These are phyloP conservation scores for Cremastinae sp. DNA, from an alignment of 2,888 invertebrate species.

Conservation along the genomic window DNA sequence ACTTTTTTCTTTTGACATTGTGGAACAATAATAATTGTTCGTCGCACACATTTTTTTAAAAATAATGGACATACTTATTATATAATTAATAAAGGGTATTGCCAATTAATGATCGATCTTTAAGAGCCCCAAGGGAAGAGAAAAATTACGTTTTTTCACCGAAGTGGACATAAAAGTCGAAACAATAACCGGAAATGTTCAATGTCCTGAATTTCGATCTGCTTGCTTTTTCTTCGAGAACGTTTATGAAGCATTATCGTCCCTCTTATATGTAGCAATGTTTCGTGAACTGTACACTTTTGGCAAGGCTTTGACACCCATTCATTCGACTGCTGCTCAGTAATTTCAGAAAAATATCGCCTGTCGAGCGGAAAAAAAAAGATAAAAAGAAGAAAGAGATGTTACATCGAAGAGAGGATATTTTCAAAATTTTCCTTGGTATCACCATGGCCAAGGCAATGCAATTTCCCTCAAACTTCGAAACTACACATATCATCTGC, in stretches of 20 bases:
- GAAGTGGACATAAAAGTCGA: conserved; percentile 6
- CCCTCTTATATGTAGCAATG: conserved; percentile 8
- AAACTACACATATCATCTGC: too few species aligned
- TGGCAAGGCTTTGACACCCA: conserved; percentile 33
- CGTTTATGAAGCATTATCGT: conserved; percentile 33
- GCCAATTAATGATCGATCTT: too few species aligned
- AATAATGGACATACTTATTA: too few species aligned
- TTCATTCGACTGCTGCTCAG: conserved; percentile 25
- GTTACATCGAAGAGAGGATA: conserved; percentile 7
- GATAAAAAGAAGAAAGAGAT: conserved; percentile 4
- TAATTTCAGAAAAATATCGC: conserved; percentile 28
- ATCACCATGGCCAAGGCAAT: not conserved
- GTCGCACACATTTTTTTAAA: too few species aligned
- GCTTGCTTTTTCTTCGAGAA: conserved; percentile 9
- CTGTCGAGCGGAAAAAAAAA: conserved; percentile 14
- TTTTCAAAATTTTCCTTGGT: conserved; percentile 3
- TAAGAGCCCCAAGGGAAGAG: too few species aligned
- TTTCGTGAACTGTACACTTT: conserved; percentile 25
- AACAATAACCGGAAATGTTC: conserved; percentile 16
- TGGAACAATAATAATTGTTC: too few species aligned
- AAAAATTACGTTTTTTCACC: too few species aligned
- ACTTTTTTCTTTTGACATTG: too few species aligned
- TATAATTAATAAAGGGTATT: too few species aligned
- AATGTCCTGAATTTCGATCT: conserved; percentile 15
- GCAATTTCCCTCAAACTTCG: too few species aligned